phyloP scores from a whole-genome alignment of 1,140 invertebrate species.

The Pogonognathellus flavescens region DNA sequence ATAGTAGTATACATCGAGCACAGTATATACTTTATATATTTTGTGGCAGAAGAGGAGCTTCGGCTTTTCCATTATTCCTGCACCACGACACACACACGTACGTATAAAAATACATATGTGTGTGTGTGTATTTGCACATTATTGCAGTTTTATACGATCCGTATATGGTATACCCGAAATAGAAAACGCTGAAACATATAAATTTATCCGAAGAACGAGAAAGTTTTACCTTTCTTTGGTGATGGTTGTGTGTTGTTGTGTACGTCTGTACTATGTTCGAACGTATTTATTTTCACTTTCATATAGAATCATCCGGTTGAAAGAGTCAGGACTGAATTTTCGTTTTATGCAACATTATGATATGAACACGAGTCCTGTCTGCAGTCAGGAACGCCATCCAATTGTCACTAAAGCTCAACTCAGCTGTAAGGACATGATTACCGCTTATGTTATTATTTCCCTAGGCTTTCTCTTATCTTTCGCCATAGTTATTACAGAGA shows the following conservation, averaged over 20 bases:
- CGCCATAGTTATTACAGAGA: slow-evolving; percentile 18
- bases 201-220: no score
- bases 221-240: no score
- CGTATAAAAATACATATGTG: no score
- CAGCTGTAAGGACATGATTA: slow-evolving; percentile 44
- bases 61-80: not conserved
- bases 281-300: slow-evolving; percentile 33
- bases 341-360: slow-evolving; percentile 42
- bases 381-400: slow-evolving; percentile 23
- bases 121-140: no score
- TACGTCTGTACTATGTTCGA: not conserved
- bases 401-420: slow-evolving; percentile 44
- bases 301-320: slow-evolving; percentile 33
- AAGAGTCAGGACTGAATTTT: slow-evolving; percentile 30
- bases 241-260: no score
- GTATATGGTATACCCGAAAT: not conserved
- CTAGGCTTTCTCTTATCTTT: slow-evolving; percentile 42
- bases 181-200: not conserved
- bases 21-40: not conserved
- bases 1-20: not conserved
- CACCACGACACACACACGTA: no score
- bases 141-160: no score
- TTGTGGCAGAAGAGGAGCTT: not conserved
- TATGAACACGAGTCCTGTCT: slow-evolving; percentile 43
- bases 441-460: slow-evolving; percentile 46